These are phyloP conservation scores for Tadarida brasiliensis DNA, from an alignment of 2,797 vertebrate species.

Conservation along the genomic window DNA sequence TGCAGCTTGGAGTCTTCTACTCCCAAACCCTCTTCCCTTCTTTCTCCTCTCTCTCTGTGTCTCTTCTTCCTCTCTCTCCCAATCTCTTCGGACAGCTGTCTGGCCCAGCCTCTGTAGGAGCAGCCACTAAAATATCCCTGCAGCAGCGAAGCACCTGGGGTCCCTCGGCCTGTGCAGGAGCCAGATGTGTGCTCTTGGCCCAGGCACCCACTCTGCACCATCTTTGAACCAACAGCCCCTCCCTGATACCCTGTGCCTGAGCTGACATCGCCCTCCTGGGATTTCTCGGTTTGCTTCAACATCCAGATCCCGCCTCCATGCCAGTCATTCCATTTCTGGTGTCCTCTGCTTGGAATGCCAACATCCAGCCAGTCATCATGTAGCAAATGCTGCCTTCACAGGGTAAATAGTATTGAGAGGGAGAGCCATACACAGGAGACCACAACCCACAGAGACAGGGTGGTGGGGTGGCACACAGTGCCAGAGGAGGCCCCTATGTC, in stretches of 20 bases:
- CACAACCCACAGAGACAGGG: rapidly evolving
- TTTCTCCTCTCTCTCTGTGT: background rate
- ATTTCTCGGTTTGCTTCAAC: background rate
- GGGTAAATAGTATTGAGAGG: background rate
- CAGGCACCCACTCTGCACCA: rapidly evolving
- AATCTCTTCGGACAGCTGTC: conserved; percentile 1
- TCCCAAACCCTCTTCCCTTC: too few species aligned
- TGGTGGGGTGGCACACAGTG: rapidly evolving
- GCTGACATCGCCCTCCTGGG: background rate
- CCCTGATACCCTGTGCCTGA: background rate
- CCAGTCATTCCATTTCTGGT: background rate
- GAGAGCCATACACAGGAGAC: too few species aligned
- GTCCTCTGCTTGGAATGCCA: background rate
- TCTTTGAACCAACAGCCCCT: background rate
- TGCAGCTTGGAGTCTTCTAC: background rate
- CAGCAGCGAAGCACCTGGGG: background rate
- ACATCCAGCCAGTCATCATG: background rate
- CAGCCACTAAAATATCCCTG: conserved; percentile 22
- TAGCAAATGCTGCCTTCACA: background rate
- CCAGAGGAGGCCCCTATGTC: background rate
- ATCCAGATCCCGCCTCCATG: background rate
- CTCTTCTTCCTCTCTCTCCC: background rate
- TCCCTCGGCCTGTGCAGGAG: background rate
- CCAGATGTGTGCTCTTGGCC: background rate
- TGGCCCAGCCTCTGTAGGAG: background rate